Evolutionary conservation across 2,888 invertebrate genomes (phyloP), one percentile per base, ranked within the genome.

Genomic region (Chalcis sispes): DNA sequence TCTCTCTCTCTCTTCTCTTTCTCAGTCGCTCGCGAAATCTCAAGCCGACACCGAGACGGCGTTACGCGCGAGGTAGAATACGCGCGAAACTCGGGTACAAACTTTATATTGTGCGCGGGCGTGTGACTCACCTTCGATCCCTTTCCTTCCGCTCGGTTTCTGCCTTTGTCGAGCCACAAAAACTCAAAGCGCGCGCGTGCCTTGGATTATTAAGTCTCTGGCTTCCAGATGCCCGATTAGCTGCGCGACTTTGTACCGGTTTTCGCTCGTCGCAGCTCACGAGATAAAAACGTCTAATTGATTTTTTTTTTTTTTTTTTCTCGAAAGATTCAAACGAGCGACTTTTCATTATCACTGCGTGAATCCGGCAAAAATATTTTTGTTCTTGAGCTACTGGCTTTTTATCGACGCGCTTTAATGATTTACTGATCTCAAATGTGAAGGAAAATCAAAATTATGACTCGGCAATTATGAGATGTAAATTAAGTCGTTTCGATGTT

Each of bases 91-190:
- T 74, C 77, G 59, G 66, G 32, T 42, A 48, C 59, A 40, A 78
- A 78, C 72, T 78, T 78, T 78, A 72, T 77, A 74, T 50, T 54
- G n/a, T 40, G n/a, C 36, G 46, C 54, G 74, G 59, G 36, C 71
- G 66, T 80, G 79, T 81, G 83, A 83, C 80, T 83, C 81, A 85
- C 79, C 81, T 83, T 82, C 81, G 81, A 82, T 79, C 81, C 78
- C 64, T 79, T 78, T n/a, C 75, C 79, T 80, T 79, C 20, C 29
- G 8, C 29, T 52, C 36, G 25, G 15, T 79, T 79, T 77, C 74
- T 50, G 75, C 75, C 59, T 77, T 77, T 29, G n/a, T n/a, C n/a
- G n/a, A n/a, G 15, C 18, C 29, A 13, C 72, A 67, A 67, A 77
- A 72, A 67, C 42, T 50, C 25, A 18, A 23, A 13, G 62, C 58